These are phyloP conservation scores for Parauchenoglanis punctatus DNA, from an alignment of 2,797 vertebrate genomes.

Conservation along the genomic window DNA sequence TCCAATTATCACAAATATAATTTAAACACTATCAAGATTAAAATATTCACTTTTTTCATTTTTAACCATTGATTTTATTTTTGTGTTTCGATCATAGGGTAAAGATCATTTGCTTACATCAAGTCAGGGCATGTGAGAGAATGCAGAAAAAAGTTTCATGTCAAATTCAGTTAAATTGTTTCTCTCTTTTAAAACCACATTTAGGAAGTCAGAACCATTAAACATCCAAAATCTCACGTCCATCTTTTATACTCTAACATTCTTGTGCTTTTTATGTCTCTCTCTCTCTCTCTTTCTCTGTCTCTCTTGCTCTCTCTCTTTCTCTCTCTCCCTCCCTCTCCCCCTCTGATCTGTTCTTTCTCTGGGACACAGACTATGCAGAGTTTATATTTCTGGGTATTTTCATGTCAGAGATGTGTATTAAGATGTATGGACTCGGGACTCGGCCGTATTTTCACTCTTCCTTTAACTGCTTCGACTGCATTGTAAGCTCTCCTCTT, in stretches of 20 bases:
- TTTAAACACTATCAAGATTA: not conserved
- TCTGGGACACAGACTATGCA: constrained; percentile 76
- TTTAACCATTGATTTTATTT: not conserved
- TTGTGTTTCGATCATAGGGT: not conserved
- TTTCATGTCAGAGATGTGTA: constrained; percentile 88
- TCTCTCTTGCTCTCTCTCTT: not conserved
- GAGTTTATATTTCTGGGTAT: constrained; percentile 86
- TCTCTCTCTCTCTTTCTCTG: not conserved
- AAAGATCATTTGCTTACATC: not conserved
- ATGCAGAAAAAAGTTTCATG: not conserved
- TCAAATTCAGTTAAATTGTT: not conserved
- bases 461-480: constrained; percentile 97
- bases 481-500: constrained; percentile 82
- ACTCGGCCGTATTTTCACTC: constrained; percentile 93
- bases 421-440: constrained; percentile 92
- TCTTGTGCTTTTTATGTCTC: not conserved
- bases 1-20: not conserved
- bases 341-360: constrained; percentile 1
- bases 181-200: not conserved
- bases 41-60: too few relatives aligned
- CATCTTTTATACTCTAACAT: not conserved
- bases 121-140: not conserved
- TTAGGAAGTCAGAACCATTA: not conserved
- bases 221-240: not conserved
- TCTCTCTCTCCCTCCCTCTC: not conserved